Percentiles rank a stretch among this genome's conserved stretches.
Conservation (phyloP, 1,140 invertebrate species). For the Diabrotica virgifera region DNA sequence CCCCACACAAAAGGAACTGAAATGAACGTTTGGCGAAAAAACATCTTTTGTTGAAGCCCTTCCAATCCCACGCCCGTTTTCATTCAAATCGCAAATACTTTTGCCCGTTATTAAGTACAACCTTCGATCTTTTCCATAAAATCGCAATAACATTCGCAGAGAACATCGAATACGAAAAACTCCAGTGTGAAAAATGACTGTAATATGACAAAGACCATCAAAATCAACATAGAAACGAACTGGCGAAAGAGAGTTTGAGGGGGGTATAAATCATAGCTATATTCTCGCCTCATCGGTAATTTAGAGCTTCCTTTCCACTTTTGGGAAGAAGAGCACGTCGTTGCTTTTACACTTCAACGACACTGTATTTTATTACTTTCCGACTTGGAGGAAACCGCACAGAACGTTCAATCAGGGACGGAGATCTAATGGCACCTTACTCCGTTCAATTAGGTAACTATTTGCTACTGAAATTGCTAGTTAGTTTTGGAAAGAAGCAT, state of each 20-base stretch:
- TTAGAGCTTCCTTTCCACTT: constrained; percentile 33
- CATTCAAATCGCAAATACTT: too few relatives aligned
- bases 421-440: background rate
- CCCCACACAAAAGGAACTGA: too few relatives aligned
- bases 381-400: constrained; percentile 16
- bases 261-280: constrained; percentile 28
- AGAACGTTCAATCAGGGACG: constrained; percentile 1
- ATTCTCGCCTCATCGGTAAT: constrained; percentile 35
- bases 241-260: constrained; percentile 11
- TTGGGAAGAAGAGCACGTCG: constrained; percentile 35
- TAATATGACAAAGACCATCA: constrained; percentile 16
- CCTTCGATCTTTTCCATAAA: too few relatives aligned
- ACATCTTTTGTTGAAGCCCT: too few relatives aligned
- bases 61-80: too few relatives aligned
- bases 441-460: background rate
- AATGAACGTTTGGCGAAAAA: too few relatives aligned
- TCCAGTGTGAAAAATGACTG: constrained; percentile 15
- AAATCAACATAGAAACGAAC: constrained; percentile 21
- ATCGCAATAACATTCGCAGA: too few relatives aligned
- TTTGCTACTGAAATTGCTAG: background rate
- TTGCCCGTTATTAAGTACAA: too few relatives aligned
- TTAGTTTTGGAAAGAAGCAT: too few relatives aligned
- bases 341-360: constrained; percentile 37
- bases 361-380: constrained; percentile 40
- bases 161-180: too few relatives aligned